Evolutionary conservation across 2,888 invertebrate species (phyloP).

Genomic region (Druceiella hillmani): DNA sequence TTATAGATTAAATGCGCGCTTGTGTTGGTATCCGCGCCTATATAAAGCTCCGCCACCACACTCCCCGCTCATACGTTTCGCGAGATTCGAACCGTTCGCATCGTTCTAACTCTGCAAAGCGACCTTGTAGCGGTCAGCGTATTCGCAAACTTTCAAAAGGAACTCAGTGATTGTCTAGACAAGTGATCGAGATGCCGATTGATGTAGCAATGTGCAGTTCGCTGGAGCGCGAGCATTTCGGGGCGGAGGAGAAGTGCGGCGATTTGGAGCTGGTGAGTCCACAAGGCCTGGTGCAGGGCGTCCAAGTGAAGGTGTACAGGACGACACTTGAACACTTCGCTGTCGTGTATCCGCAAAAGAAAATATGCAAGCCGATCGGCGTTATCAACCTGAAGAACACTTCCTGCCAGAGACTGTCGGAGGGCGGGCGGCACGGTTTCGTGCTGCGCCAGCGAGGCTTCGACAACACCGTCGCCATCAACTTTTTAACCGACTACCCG

Average conservation of each 20-base stretch:
- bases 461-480: slow-evolving; percentile 55
- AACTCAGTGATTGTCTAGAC: no score
- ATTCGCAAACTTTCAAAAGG: no score
- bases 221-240: no score
- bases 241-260: slow-evolving; percentile 59
- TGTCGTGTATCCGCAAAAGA: slow-evolving; percentile 59
- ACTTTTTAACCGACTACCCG: slow-evolving; percentile 52
- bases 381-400: slow-evolving; percentile 59
- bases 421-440: slow-evolving; percentile 41
- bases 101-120: no score
- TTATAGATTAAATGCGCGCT: no score
- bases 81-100: no score
- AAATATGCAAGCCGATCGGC: slow-evolving; percentile 55
- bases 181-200: no score
- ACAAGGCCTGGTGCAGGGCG: slow-evolving; percentile 53
- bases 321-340: slow-evolving; percentile 62
- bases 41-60: no score
- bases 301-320: slow-evolving; percentile 58
- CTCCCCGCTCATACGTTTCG: no score
- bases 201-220: no score
- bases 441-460: slow-evolving; percentile 57
- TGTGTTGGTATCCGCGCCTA: no score
- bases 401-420: slow-evolving; percentile 47
- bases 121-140: no score
- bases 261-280: slow-evolving; percentile 54